Conservation (phyloP, 2,888 invertebrate genomes). For the Xestia rhomboidea region DNA sequence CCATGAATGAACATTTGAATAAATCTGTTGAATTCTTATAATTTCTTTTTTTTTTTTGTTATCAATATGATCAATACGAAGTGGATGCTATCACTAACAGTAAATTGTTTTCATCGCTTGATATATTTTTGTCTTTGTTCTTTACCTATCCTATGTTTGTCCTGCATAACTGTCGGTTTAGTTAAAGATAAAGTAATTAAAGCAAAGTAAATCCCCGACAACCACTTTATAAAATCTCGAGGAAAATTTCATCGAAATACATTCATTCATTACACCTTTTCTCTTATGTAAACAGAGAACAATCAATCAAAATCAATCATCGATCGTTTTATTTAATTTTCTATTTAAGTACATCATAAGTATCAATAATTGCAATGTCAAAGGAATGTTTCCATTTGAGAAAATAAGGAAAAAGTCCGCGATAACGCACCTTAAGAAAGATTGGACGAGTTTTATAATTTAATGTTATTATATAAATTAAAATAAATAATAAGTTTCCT, state of each 20-base stretch:
- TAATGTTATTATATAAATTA: conserved; percentile 1
- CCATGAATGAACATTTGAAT: background rate
- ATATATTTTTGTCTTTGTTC: background rate
- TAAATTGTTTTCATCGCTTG: conserved; percentile 11
- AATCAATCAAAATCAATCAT: no score
- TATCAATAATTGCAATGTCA: background rate
- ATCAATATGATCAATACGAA: conserved; percentile 22
- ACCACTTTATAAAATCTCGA: background rate
- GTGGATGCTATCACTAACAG: conserved; percentile 3
- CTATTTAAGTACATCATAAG: background rate
- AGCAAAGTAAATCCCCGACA: conserved; percentile 20
- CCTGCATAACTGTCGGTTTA: background rate
- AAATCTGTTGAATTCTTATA: background rate
- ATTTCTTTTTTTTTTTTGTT: background rate
- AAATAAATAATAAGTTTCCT: conserved; percentile 35
- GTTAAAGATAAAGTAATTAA: background rate
- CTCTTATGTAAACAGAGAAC: background rate
- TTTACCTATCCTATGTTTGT: background rate
- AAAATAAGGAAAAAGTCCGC: background rate
- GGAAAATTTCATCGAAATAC: conserved; percentile 9
- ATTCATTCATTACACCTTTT: background rate
- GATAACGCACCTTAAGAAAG: conserved; percentile 7
- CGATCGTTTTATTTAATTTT: no score
- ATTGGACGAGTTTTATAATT: background rate
- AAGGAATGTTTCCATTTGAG: background rate